Conservation (phyloP, 2,113 vertebrate genomes). For the Solea solea region DNA sequence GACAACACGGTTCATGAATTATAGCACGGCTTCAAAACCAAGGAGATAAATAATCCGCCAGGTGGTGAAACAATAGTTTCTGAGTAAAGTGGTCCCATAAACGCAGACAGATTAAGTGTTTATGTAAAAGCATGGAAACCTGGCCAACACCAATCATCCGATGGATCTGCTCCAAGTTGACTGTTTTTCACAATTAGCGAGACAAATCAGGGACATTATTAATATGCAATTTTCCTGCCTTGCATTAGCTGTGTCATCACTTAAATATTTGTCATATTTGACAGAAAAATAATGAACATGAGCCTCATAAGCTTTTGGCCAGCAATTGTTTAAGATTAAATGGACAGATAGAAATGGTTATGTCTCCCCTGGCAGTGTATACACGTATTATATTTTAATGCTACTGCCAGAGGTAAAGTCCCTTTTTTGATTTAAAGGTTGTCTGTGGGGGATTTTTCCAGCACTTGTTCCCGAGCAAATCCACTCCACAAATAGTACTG, state of each 20-base stretch:
- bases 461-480: neutral
- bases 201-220: neutral
- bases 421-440: slow-evolving; percentile 22
- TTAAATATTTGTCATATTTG: neutral
- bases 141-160: neutral
- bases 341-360: neutral
- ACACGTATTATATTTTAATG: neutral
- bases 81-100: too few species aligned
- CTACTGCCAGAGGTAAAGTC: slow-evolving; percentile 15
- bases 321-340: neutral
- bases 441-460: slow-evolving; percentile 22
- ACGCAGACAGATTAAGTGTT: neutral
- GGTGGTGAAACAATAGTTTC: neutral
- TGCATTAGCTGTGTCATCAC: neutral
- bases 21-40: neutral
- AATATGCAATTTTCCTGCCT: neutral
- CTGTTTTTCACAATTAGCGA: neutral
- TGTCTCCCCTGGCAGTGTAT: neutral
- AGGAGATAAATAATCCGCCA: neutral
- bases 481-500: slow-evolving; percentile 21
- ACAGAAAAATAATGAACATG: neutral
- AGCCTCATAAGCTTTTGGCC: neutral
- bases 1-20: neutral
- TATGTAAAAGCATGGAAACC: neutral
- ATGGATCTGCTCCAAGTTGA: neutral